Evolutionary conservation across 1,140 invertebrate species (phyloP), one percentile per base, ranked within the genome.

Genomic region (Pararge aegeria): DNA sequence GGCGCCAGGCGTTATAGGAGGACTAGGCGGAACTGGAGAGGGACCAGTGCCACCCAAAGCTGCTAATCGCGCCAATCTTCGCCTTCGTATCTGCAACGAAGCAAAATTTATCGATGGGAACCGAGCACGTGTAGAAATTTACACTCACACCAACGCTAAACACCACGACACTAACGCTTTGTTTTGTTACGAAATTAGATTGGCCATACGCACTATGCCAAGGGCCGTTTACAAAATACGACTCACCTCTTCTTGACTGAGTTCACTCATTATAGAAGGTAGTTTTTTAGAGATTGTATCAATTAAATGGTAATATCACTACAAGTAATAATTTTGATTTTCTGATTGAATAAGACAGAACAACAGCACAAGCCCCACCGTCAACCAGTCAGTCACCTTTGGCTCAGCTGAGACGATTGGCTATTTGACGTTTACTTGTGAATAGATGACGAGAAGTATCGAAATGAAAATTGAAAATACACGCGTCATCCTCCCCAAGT

Each of bases 211-310:
- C 80, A 80, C 70, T 78, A 87, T 73, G 68, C 77, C 75, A 83
- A 78, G 77, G 75, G 71, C 68, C 78, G 73, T 80, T 74, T 74
- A 80, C 72, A 84, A 83, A 83, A 81, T 75, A 84, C 55, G 53
- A 80, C 80, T 92, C 83, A 95, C 94, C 92, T 95, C 94, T 86
- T 95, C 94, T 82, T 94, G 94, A 80, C 93, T 94, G 63, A 95
- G 87, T 91, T 95, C 94, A 90, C 93, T 95, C 94, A 95, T 95
- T 65, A 61, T 80, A 61, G 61, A 70, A 48, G 52, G 65, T 54
- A 58, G 49, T 68, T 71, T 61, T 60, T 70, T 34, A 6, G 21
- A 49, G 68, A 55, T 68, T 27, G 49, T 56, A 55, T 65, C 58
- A 53, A 61, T 54, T 48, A 70, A 61, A 61, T 67, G 52, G 71